A percentile compares a stretch with the other conserved stretches of the same genome.
Conservation (phyloP, 2,888 invertebrate genomes). For the Drosophila anceps region DNA sequence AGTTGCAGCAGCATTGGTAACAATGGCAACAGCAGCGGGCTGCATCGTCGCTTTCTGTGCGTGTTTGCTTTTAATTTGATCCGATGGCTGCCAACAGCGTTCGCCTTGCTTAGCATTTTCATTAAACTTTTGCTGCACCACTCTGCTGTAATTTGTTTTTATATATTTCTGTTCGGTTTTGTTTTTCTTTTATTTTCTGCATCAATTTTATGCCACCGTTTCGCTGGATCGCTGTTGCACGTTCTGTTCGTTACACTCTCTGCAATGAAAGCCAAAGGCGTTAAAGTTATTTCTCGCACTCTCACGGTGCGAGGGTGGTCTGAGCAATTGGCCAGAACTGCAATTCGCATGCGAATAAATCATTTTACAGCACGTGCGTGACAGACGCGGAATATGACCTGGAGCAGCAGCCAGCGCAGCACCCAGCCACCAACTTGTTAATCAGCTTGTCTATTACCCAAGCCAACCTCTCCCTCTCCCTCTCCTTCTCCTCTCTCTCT, state of each 20-base stretch:
- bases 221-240: constrained; percentile 24
- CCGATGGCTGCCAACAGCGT: constrained; percentile 34
- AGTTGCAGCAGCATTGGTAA: constrained; percentile 31
- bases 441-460: constrained; percentile 47
- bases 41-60: constrained; percentile 73
- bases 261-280: constrained; percentile 50
- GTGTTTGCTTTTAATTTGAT: constrained; percentile 70
- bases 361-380: constrained; percentile 60
- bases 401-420: constrained; percentile 2
- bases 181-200: constrained; percentile 14
- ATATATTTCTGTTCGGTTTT: background rate
- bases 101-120: constrained; percentile 65
- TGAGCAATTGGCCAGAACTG: constrained; percentile 21
- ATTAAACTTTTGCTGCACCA: constrained; percentile 40
- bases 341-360: constrained; percentile 46
- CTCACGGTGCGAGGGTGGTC: constrained; percentile 12
- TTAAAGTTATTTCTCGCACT: constrained; percentile 38
- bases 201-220: constrained; percentile 63
- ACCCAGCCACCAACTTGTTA: constrained; percentile 16
- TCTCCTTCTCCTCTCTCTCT: too few relatives aligned
- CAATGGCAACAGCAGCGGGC: constrained; percentile 27
- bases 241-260: constrained; percentile 33
- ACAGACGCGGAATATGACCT: constrained; percentile 31
- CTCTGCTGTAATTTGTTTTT: constrained; percentile 14
- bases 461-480: background rate